Conservation (phyloP, 1,140 invertebrate species). For the Zaprionus camerounensis region DNA sequence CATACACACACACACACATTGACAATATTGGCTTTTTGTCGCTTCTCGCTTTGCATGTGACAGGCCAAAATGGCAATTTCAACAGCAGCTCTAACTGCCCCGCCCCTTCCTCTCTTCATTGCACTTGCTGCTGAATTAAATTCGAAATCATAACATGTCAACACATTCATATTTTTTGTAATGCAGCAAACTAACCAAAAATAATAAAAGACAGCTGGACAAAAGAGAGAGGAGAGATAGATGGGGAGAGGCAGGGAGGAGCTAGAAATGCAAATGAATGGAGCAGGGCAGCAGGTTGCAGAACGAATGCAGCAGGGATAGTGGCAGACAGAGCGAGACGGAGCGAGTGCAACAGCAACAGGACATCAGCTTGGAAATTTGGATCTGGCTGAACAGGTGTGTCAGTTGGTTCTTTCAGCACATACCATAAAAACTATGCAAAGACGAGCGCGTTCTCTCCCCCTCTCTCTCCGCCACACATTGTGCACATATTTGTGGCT, state of each 20-base stretch:
- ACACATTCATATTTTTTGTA: constrained; percentile 63
- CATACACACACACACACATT: neutral
- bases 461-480: neutral
- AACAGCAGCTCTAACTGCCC: neutral
- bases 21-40: neutral
- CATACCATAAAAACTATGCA: constrained; percentile 60
- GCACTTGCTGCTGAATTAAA: constrained; percentile 54
- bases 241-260: constrained; percentile 21
- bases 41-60: neutral
- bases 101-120: neutral
- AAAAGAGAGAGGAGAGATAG: neutral
- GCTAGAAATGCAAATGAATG: constrained; percentile 62
- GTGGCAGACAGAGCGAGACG: neutral
- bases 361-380: constrained; percentile 10
- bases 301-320: neutral
- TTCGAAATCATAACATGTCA: constrained; percentile 77
- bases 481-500: neutral
- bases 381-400: constrained; percentile 60
- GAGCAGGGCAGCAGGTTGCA: constrained; percentile 1
- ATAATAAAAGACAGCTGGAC: constrained; percentile 56
- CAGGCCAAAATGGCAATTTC: neutral
- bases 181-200: constrained; percentile 69
- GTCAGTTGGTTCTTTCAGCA: constrained; percentile 48
- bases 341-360: neutral
- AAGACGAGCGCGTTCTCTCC: constrained; percentile 8